Base-by-base conservation (phyloP, 1,140 invertebrate species). In the Drosophila sproati region DNA sequence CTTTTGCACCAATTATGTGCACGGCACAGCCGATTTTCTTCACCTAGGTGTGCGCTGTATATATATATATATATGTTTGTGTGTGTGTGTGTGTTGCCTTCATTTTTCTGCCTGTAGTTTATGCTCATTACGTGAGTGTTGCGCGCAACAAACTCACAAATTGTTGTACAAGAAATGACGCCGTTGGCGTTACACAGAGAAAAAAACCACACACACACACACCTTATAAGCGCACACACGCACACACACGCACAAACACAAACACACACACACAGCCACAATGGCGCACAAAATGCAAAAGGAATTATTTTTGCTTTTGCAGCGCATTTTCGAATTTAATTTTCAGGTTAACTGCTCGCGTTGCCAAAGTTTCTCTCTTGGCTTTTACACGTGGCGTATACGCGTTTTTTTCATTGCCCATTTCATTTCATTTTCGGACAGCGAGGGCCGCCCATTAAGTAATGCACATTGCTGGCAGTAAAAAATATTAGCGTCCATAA, bases 1-100 rank as follows among this genome's bases (percentile, higher is more conserved):
- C 83, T 88, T 88, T 88, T 88, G 80, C 85, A 88, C 83, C 83
- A 88, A 88, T 88, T 88, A 88, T 88, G 85, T 88, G 85, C 83
- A 88, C 80, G 83, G 67, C 83, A 81, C 70, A 77, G 85, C 77
- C 80, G 76, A 83, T 89, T 83, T 80, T 74, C 69, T 69, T 63
- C 60, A 57, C 45, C 73, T 75, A 64, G 52, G 39, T 32, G 28
- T 41, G 37, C 45, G 51, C 55, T 52, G 60, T 20, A 39, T 29
- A 20, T 20, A 20, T 2, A 20, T 20, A 20, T 20, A 20, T 20
- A 20, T 6, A 20, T 55, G 5, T 67, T 47, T 62, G 29, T 51
- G 41, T 56, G 34, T 64, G 37, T 41, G 50, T 50, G 31, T 48
- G 48, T 20, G 67, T 39, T 31, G 62, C 47, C 73, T 74, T 69